A percentile compares a stretch with the other conserved stretches of the same genome.
Conservation (phyloP, 2,797 vertebrate genomes). For the Orientallactaga sibirica region DNA sequence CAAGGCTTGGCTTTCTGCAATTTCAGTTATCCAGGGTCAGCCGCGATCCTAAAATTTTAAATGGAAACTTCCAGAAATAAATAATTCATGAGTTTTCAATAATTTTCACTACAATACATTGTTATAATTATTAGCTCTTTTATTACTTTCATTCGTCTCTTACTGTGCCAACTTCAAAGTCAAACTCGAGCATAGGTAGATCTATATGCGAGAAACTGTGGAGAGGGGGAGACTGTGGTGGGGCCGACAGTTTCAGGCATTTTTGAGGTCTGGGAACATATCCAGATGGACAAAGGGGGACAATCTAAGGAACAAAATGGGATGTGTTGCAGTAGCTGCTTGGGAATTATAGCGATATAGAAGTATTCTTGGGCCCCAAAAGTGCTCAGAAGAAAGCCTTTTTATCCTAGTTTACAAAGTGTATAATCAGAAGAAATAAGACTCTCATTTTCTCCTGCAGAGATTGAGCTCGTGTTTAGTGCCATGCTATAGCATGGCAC, state of each 20-base stretch:
- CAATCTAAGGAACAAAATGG: neutral
- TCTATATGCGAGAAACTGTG: neutral
- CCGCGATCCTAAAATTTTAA: neutral
- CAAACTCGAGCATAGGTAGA: neutral
- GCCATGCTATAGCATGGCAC: slow-evolving; percentile 28
- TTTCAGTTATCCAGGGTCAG: neutral
- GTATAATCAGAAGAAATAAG: slow-evolving; percentile 52
- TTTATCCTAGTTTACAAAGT: slow-evolving; percentile 21
- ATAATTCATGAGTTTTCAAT: neutral
- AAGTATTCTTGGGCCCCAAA: slow-evolving; percentile 12
- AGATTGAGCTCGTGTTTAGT: neutral
- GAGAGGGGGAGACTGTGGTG: neutral
- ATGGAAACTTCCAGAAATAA: slow-evolving; percentile 28
- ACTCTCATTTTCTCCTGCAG: neutral
- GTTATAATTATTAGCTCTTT: neutral
- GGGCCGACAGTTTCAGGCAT: neutral
- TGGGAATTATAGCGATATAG: neutral
- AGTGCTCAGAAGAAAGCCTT: slow-evolving; percentile 57
- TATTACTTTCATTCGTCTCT: neutral
- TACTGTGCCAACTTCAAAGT: neutral
- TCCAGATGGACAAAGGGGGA: neutral
- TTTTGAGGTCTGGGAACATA: neutral
- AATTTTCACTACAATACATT: neutral
- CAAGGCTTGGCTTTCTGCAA: neutral
- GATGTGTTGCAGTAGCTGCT: neutral